Base-by-base conservation (phyloP, 1,140 invertebrate genomes). In the Formica exsecta region DNA sequence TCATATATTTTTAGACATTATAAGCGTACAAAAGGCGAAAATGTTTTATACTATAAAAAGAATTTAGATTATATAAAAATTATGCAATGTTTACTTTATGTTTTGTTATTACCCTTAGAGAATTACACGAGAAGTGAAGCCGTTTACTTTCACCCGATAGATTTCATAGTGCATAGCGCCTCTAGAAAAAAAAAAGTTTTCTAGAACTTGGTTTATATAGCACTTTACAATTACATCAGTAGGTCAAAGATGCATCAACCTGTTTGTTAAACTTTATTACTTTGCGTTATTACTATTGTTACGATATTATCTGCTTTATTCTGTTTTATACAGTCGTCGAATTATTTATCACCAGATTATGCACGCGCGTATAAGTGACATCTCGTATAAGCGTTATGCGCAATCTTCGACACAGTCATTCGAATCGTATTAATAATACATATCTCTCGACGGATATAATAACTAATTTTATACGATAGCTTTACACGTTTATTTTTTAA, bases 241-340 rank as follows among this genome's bases (percentile, higher is more conserved):
- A 83, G 79, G 79, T 83, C 79, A 83, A 71, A 83, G 68, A 83
- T 48, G 54, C 48, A 83, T 83, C 79, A 54, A 61, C 38, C 68
- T 74, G 54, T 83, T 83, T 74, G 68, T 74, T 73, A 66, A 83
- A 83, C 68, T 73, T 83, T 83, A 61, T 61, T 44, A 73, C 66
- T 73, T 16, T 38, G 36, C 41, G 73, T 59, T 74, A 13, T 83
- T 83, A 62, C 66, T 38, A 81, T 74, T 61, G 25, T 68, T 61
- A 44, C 25, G 36, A 44, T 71, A 70, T 73, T 73, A 41, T 16
- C 57, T 32, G 36, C 19, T 48, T 74, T 62, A 73, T 36, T 62
- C 57, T 36, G 41, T 25, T 41, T 22, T 48, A 54, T 73, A 73
- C 16, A 83, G 68, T 4, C 68, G 38, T 36, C 68, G 57, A 73